Evolutionary conservation across 2,888 invertebrate genomes (phyloP), one percentile per base, ranked within the genome.

Genomic region (Sphaeridia pumilis): DNA sequence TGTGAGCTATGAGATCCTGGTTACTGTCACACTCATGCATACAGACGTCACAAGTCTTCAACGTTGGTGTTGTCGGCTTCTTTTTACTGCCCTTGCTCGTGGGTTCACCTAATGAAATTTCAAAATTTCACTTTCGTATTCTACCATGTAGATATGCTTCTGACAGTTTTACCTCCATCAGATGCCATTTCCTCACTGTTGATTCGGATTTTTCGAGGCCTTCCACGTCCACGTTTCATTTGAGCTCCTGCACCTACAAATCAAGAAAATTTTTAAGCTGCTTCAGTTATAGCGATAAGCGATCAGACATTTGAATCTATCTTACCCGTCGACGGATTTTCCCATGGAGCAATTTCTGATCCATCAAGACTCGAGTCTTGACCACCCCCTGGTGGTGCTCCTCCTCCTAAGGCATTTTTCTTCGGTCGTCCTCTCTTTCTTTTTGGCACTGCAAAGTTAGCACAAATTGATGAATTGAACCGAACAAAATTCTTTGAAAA

Each of bases 391-490:
- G n/a, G n/a, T n/a, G n/a, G n/a, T n/a, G n/a, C n/a, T n/a, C n/a
- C n/a, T n/a, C n/a, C n/a, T n/a, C 17, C 17, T 17, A 38, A 5
- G 17, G 38, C 7, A 38, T 21, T 51, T 27, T 51, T 51, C 51
- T 51, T 51, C 35, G 51, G 51, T 35, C 51, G 45, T 44, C 51
- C 51, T 45, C 51, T 27, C 28, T 51, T 51, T 4, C 51, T 45
- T 35, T 51, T 51, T 51, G 45, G 51, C 51, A 51, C 51, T 51
- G 38, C n/a, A 35, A 36, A n/a, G n/a, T n/a, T n/a, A n/a, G n/a
- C n/a, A n/a, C n/a, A n/a, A n/a, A n/a, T n/a, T n/a, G n/a, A n/a
- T n/a, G n/a, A n/a, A n/a, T n/a, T n/a, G n/a, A n/a, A n/a, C n/a
- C n/a, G n/a, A n/a, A n/a, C n/a, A n/a, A n/a, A n/a, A n/a, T n/a